phyloP scores from a whole-genome alignment of 2,113 vertebrate genomes.

The Planiliza haematocheilus region DNA sequence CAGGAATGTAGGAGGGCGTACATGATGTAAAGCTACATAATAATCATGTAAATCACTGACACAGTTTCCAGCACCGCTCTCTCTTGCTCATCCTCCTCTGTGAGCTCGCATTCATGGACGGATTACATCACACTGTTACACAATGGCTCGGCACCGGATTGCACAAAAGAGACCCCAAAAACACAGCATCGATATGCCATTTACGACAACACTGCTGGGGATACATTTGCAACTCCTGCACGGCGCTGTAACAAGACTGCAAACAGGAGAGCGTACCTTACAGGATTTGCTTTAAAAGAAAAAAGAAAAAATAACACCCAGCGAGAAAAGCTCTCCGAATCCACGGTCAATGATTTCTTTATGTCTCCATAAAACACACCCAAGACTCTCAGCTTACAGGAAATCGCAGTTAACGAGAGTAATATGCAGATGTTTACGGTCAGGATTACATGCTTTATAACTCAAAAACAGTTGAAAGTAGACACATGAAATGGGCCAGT shows the following conservation, averaged over 20 bases:
- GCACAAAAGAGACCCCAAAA: constrained; percentile 58
- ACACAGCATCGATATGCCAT: constrained; percentile 50
- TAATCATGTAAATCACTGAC: constrained; percentile 71
- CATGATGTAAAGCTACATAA: constrained; percentile 68
- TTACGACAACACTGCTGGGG: constrained; percentile 51
- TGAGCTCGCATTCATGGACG: constrained; percentile 66
- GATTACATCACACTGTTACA: constrained; percentile 81
- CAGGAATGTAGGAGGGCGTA: constrained; percentile 15
- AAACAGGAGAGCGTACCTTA: constrained; percentile 22
- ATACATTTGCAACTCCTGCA: constrained; percentile 31
- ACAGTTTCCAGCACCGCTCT: constrained; percentile 62
- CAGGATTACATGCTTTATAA: constrained; percentile 32
- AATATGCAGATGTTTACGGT: constrained; percentile 35
- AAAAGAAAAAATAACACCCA: not conserved
- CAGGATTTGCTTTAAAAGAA: not conserved
- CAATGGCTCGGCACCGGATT: constrained; percentile 68
- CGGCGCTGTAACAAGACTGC: not conserved
- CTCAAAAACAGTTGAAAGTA: constrained; percentile 32
- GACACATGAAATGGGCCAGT: constrained; percentile 27
- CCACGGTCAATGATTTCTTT: constrained; percentile 11
- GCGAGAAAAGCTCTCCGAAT: not conserved
- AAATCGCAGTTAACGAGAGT: constrained; percentile 9
- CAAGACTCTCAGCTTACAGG: constrained; percentile 7
- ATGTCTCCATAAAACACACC: constrained; percentile 31
- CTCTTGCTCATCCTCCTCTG: constrained; percentile 55